phyloP scores from a whole-genome alignment of 2,113 vertebrate genomes.

The Campylomormyrus numenius region DNA sequence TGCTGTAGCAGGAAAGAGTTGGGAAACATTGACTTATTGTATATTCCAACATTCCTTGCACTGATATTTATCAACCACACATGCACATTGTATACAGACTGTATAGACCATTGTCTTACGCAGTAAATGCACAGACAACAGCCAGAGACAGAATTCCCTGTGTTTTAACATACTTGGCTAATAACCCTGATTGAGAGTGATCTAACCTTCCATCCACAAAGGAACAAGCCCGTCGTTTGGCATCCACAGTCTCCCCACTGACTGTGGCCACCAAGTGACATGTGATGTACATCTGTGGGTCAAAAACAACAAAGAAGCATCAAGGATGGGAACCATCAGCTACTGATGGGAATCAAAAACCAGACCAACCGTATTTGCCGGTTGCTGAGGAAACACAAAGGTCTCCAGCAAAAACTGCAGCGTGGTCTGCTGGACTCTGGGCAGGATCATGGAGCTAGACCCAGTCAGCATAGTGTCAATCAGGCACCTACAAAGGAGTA shows the following conservation, averaged over 20 bases:
- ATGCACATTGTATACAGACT: background rate
- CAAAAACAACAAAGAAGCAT: background rate
- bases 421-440: background rate
- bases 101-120: background rate
- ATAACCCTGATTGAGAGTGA: background rate
- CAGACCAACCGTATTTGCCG: background rate
- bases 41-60: background rate
- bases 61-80: background rate
- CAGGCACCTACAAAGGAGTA: background rate
- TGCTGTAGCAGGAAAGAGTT: background rate
- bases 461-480: background rate
- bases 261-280: background rate
- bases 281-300: slow-evolving; percentile 6
- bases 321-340: background rate
- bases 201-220: slow-evolving; percentile 2
- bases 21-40: background rate
- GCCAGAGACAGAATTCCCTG: background rate
- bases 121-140: background rate
- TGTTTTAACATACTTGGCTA: background rate
- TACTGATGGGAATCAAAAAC: background rate
- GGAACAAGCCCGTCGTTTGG: background rate
- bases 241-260: background rate
- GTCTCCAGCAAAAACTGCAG: background rate
- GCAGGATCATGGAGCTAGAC: background rate
- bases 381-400: background rate